Evolutionary conservation across 2,888 invertebrate species (phyloP).

Genomic region (Melanargia galathea): DNA sequence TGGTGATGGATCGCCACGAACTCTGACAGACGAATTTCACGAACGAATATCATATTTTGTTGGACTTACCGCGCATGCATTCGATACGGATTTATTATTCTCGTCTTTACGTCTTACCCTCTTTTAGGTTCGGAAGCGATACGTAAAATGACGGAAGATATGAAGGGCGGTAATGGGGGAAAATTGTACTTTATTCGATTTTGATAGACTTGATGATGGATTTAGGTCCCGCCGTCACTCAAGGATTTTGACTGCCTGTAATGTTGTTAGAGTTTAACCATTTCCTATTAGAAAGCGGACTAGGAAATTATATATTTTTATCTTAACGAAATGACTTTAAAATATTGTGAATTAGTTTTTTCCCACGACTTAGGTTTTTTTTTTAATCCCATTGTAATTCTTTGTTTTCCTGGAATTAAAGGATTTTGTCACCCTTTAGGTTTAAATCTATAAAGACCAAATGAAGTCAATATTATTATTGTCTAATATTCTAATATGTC

Average conservation of each 20-base stretch:
- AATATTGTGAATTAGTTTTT: too few species aligned
- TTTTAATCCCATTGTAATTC: too few species aligned
- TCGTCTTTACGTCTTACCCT: conserved; percentile 75
- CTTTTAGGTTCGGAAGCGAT: conserved; percentile 76
- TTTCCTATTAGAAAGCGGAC: too few species aligned
- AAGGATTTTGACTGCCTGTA: conserved; percentile 45
- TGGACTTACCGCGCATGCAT: conserved; percentile 70
- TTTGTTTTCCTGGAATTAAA: too few species aligned
- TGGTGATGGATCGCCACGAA: conserved; percentile 73
- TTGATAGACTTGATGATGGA: conserved; percentile 78
- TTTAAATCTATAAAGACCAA: too few species aligned
- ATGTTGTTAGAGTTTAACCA: conserved; percentile 34
- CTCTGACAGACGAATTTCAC: conserved; percentile 62
- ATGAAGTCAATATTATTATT: too few species aligned
- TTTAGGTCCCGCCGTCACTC: conserved; percentile 71
- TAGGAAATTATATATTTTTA: too few species aligned
- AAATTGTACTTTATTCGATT: conserved; percentile 81
- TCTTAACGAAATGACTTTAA: too few species aligned
- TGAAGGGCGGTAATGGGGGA: conserved; percentile 79
- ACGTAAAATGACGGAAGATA: conserved; percentile 80
- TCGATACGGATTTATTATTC: conserved; percentile 80
- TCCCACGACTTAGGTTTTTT: too few species aligned
- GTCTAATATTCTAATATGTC: too few species aligned
- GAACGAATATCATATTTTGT: conserved; percentile 60
- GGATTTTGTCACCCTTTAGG: too few species aligned